Base-by-base conservation (phyloP, 2,113 vertebrate genomes). In the Varanus salvator region DNA sequence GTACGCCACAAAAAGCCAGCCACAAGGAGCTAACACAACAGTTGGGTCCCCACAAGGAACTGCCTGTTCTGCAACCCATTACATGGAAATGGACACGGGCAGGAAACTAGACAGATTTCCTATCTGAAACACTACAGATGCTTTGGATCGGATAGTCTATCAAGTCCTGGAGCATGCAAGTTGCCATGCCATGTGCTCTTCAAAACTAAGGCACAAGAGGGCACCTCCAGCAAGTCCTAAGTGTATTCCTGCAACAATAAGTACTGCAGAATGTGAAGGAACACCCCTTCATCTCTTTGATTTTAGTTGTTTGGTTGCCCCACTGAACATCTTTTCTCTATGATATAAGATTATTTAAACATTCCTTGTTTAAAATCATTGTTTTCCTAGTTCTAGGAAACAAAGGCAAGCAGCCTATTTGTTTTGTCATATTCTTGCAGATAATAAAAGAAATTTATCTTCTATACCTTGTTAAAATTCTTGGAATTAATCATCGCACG, bases 171-270 rank as follows among this genome's bases (percentile, higher is more conserved):
- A 85, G 15, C 38, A 71, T 8, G n/a, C 27, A 85, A 91, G 8
- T 1, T 82, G 60, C 14, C 52, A 81, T 88, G 80, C 68, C 77
- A 60, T 17, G 66, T 80, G 7, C 29, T 85, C n/a, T 80, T 0
- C 19, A 86, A 81, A 90, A 75, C 1, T 17, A 48, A 69, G 3
- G 8, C 0, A 0, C 2, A 23, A 81, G 3, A 11, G 25, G 1
- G 0, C 31, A 44, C 2, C 0, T 90, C 60, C 74, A 54, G 34
- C 72, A 80, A 50, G 48, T 54, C 3, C 3, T 34, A 54, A 48
- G 4, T 48, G 75, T 74, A 54, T 69, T 68, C 44, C 19, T 71
- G 44, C 27, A 60, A 25, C 0, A 0, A 54, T 89, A 4, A 1
- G 80, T 78, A 74, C 75, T 52, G 71, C 12, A 15, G 57, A 4